phyloP scores from a whole-genome alignment of 2,113 vertebrate genomes.

The Tauraco erythrolophus region DNA sequence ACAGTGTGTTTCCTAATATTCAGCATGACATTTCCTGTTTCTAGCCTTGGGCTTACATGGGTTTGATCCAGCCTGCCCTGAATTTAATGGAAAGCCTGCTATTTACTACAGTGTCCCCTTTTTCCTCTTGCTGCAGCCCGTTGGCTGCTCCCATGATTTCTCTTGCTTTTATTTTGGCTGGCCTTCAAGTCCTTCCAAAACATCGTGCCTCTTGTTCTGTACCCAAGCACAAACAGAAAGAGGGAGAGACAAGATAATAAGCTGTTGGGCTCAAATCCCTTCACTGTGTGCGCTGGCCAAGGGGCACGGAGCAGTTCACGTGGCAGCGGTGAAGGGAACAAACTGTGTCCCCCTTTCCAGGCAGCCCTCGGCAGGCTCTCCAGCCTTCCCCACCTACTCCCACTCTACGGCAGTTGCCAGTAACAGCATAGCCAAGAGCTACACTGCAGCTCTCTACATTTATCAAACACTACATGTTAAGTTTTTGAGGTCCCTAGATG shows the following conservation, averaged over 20 bases:
- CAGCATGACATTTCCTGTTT: not conserved
- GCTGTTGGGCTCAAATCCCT: not conserved
- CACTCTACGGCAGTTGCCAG: not conserved
- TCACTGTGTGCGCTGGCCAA: not conserved
- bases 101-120: not conserved
- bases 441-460: not conserved
- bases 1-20: constrained; percentile 33
- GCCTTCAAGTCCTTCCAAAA: constrained; percentile 4
- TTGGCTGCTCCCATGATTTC: not conserved
- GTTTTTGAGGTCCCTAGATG: not conserved
- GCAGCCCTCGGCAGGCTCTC: rapidly evolving
- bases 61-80: not conserved
- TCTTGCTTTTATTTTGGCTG: not conserved
- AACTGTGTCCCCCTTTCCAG: rapidly evolving
- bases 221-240: not conserved
- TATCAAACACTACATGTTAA: not conserved
- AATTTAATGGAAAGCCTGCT: not conserved
- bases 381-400: not conserved
- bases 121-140: not conserved
- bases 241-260: not conserved
- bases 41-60: not conserved
- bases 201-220: not conserved
- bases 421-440: not conserved
- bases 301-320: rapidly evolving
- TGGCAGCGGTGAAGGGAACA: not conserved